phyloP scores from a whole-genome alignment of 2,113 vertebrate species.

The Podarcis muralis region DNA sequence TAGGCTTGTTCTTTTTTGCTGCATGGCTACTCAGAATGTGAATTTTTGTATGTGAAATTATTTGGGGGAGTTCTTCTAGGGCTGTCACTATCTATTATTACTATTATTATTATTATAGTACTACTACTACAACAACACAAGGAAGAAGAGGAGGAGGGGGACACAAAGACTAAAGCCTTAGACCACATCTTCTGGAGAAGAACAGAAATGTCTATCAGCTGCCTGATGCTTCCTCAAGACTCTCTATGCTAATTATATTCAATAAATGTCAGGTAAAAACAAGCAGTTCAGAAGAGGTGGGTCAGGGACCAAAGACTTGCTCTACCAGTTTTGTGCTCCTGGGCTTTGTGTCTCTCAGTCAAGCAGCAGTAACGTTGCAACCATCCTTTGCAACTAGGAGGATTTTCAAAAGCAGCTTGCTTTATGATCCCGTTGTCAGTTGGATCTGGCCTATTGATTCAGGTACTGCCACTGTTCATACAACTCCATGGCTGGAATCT shows the following conservation, averaged over 20 bases:
- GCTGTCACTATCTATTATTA: background rate
- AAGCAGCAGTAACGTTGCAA: background rate
- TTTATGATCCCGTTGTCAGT: background rate
- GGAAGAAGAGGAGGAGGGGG: background rate
- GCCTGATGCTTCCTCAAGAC: background rate
- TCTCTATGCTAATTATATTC: background rate
- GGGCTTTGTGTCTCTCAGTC: background rate
- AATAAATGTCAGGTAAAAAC: background rate
- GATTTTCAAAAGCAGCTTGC: background rate
- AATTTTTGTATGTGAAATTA: constrained; percentile 21
- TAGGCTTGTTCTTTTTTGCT: background rate
- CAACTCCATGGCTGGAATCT: background rate
- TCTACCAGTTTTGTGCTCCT: background rate
- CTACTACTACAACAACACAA: too few species aligned
- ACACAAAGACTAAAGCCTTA: background rate
- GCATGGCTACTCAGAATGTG: background rate
- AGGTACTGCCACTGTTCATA: background rate
- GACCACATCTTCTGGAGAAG: background rate
- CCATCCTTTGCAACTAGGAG: background rate
- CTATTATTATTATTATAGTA: too few species aligned
- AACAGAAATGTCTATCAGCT: background rate
- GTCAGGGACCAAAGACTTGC: background rate
- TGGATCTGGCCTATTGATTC: background rate
- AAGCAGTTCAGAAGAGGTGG: background rate
- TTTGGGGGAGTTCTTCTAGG: background rate